Evolutionary conservation across 2,113 vertebrate genomes (phyloP).

Genomic region (Calidris pygmaea): DNA sequence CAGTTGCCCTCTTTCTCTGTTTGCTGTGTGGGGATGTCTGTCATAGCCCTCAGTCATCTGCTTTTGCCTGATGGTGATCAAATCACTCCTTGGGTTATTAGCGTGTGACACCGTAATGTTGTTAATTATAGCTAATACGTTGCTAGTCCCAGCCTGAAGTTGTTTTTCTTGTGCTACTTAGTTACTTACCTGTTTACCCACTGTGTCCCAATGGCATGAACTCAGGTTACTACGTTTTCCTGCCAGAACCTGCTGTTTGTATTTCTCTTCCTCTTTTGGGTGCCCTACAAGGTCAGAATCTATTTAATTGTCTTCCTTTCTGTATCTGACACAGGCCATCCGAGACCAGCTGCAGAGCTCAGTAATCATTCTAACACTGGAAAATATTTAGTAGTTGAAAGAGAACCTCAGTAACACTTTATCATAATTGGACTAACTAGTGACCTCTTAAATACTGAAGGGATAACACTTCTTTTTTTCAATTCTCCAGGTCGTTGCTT

Average conservation of each 20-base stretch:
- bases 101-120: not conserved
- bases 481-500: conserved; percentile 89
- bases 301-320: not conserved
- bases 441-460: not conserved
- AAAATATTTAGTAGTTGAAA: not conserved
- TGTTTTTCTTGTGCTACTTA: not conserved
- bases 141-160: not conserved
- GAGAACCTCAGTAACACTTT: not conserved
- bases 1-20: not conserved
- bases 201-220: not conserved
- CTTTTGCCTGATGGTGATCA: not conserved
- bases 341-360: not conserved
- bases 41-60: not conserved
- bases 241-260: not conserved
- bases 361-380: not conserved
- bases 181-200: not conserved
- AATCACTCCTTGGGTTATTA: not conserved
- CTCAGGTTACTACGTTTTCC: not conserved
- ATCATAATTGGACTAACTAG: not conserved
- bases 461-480: not conserved
- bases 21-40: not conserved
- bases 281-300: not conserved
- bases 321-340: not conserved
- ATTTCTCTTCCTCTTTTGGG: not conserved
- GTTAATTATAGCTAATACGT: not conserved